Conservation (phyloP, 2,888 invertebrate genomes). For the Cantharis flavilabris region DNA sequence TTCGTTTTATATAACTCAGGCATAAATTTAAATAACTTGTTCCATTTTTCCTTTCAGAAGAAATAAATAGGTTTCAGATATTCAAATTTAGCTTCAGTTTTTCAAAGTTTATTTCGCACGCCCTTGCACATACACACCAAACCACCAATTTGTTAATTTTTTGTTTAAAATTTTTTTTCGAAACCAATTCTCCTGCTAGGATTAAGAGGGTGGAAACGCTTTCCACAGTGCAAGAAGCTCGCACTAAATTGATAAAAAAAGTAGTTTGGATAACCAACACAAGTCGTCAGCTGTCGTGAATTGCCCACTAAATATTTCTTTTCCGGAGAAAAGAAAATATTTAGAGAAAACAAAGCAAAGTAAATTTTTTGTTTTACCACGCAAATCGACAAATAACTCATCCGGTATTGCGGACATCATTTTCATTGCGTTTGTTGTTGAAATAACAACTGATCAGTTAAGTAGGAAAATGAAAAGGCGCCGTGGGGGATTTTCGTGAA, state of each 20-base stretch:
- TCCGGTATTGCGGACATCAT: background rate
- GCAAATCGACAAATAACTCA: background rate
- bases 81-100: background rate
- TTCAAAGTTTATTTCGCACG: background rate
- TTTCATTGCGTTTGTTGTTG: background rate
- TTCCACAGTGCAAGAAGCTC: background rate
- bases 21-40: slow-evolving; percentile 2
- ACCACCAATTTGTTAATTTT: background rate
- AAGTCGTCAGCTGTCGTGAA: background rate
- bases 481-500: background rate
- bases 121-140: background rate
- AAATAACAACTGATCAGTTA: no score
- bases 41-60: background rate
- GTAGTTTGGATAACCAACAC: background rate
- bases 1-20: background rate
- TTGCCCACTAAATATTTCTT: background rate
- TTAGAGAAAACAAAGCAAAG: background rate
- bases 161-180: background rate
- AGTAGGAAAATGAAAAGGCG: background rate
- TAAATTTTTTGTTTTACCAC: background rate
- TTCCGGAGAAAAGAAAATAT: background rate
- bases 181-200: background rate
- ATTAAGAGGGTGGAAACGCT: background rate
- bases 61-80: background rate
- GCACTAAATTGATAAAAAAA: background rate